These are phyloP conservation scores for Andrena camellia DNA, from an alignment of 2,888 invertebrate species.

Conservation along the genomic window DNA sequence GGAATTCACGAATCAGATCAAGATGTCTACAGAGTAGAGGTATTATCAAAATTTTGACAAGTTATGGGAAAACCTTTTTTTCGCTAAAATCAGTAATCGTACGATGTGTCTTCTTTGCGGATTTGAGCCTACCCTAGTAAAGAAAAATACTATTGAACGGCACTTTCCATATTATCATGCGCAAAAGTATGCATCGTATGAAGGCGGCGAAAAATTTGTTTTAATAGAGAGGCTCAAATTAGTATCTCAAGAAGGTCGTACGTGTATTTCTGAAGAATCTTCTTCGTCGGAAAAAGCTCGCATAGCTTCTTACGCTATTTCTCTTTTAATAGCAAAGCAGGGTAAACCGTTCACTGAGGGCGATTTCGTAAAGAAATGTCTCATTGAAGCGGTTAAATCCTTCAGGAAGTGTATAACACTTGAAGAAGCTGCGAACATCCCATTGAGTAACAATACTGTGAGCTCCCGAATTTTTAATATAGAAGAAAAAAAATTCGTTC, in stretches of 20 bases:
- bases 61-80: too few relatives aligned
- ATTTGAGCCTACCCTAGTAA: not conserved
- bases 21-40: too few relatives aligned
- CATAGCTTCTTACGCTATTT: not conserved
- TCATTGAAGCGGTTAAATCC: not conserved
- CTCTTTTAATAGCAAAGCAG: not conserved
- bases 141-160: not conserved
- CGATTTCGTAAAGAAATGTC: not conserved
- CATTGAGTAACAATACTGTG: not conserved
- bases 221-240: too few relatives aligned
- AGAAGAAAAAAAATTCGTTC: too few relatives aligned
- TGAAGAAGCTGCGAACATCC: conserved; percentile 10
- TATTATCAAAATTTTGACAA: too few relatives aligned
- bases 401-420: conserved; percentile 3
- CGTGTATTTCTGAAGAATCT: not conserved
- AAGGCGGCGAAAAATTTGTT: not conserved
- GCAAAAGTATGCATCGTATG: not conserved
- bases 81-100: too few relatives aligned
- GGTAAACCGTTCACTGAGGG: not conserved
- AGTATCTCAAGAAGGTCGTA: too few relatives aligned
- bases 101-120: too few relatives aligned
- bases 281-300: not conserved
- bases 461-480: not conserved
- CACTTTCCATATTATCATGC: not conserved
- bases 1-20: too few relatives aligned